Evolutionary conservation across 2,888 invertebrate species (phyloP), one percentile per base, ranked within the genome.

Genomic region (Lithophane semibrunnea): DNA sequence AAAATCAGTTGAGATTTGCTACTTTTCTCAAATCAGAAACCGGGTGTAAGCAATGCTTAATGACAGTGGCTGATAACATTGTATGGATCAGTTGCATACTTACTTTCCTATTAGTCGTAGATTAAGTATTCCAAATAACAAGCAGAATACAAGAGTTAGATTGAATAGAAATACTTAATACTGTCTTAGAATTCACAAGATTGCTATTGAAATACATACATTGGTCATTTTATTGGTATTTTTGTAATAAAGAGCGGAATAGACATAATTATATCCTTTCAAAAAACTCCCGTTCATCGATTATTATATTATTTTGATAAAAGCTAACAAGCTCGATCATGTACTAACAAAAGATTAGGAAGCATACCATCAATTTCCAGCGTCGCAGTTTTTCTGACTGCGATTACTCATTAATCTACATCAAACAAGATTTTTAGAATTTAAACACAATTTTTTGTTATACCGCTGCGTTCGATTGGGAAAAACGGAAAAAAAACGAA

Each of bases 401-500:
- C 83, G 78, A 79, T 83, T 83, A 87, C 79, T 88, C 81, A 85
- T 65, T 70, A 75, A 67, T 72, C 71, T 75, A 80, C 67, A 73
- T 77, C 83, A 87, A 84, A 84, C 79, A 82, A 87, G 67, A 80
- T 79, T 80, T 83, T 82, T 79, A 77, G 77, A 87, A 77, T 86
- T 68, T 66, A 29, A 86, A 80, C 77, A 73, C 76, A 65, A 69
- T 81, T 89, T 89, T 88, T 88, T 88, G 77, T 86, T 10, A 29
- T 42, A 63, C 68, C 70, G 67, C 75, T 75, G 73, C 80, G 80
- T 73, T 83, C 77, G 68, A 87, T 77, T 79, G 64, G 71, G 77
- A 80, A 85, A 91, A 86, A 91, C 83, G 70, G 69, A 73, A 72
- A 77, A 80, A 29, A 3, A 29, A 29, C 8, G 24, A 29, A 29